These are phyloP conservation scores for Ptiloglossa arizonensis DNA, from an alignment of 1,140 invertebrate species.

Conservation along the genomic window DNA sequence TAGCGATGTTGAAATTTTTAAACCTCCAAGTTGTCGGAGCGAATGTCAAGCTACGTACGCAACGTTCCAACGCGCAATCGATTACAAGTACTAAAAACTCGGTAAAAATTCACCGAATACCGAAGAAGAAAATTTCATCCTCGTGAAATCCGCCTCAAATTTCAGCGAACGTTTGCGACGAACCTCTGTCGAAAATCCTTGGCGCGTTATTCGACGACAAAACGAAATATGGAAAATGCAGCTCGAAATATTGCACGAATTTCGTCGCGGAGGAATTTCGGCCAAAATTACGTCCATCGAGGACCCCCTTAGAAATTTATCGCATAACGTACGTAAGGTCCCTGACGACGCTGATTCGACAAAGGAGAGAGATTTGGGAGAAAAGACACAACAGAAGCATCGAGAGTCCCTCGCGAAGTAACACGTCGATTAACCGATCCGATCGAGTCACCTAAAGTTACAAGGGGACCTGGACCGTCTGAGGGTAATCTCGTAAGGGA, in stretches of 20 bases:
- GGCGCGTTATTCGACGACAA: not conserved
- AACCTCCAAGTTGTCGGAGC: too few relatives aligned
- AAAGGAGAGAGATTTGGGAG: too few relatives aligned
- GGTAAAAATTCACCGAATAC: not conserved
- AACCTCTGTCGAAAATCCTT: too few relatives aligned
- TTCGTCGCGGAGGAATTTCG: not conserved
- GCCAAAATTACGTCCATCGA: not conserved
- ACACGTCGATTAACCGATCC: not conserved
- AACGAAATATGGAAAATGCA: slow-evolving; percentile 17
- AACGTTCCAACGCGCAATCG: too few relatives aligned
- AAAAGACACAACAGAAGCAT: not conserved
- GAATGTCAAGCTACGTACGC: too few relatives aligned
- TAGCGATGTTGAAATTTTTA: too few relatives aligned
- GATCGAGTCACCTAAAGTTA: too few relatives aligned
- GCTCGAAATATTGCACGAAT: slow-evolving; percentile 10
- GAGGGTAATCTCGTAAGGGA: slow-evolving; percentile 19
- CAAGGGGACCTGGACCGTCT: not conserved
- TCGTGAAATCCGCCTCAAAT: not conserved
- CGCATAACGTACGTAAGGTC: not conserved
- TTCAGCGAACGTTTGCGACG: not conserved
- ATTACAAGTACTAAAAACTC: too few relatives aligned
- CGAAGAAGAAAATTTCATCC: not conserved
- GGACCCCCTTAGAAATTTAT: too few relatives aligned
- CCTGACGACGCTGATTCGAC: not conserved
- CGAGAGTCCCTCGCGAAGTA: not conserved